phyloP scores from a whole-genome alignment of 1,140 invertebrate genomes.

The Brachionus calyciflorus region DNA sequence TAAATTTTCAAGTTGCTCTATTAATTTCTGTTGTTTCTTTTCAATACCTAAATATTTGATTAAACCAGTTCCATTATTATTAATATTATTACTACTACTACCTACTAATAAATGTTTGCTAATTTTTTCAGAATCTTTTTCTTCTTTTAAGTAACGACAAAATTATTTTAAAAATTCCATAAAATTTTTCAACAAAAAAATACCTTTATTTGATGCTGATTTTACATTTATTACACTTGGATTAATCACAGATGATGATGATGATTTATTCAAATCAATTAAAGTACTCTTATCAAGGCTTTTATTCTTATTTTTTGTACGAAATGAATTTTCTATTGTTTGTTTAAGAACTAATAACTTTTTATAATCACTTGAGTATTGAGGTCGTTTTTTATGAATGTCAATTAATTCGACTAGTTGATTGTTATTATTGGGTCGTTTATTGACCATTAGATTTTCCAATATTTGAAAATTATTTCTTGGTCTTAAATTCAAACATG shows the following conservation, averaged over 20 bases:
- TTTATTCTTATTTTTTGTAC: background rate
- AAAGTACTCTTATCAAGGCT: slow-evolving; percentile 2
- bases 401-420: background rate
- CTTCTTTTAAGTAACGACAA: no score
- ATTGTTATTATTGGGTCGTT: background rate
- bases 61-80: no score
- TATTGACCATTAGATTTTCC: background rate
- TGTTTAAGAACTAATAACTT: slow-evolving; percentile 10
- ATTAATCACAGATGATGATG: no score
- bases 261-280: slow-evolving; percentile 1
- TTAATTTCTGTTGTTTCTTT: no score
- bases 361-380: slow-evolving; percentile 29
- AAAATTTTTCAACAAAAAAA: background rate
- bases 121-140: no score
- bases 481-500: background rate
- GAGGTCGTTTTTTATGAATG: no score
- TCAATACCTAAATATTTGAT: no score
- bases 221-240: background rate
- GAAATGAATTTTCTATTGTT: slow-evolving; percentile 26
- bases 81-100: no score
- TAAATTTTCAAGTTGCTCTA: no score
- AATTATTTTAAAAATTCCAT: no score
- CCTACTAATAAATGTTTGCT: no score
- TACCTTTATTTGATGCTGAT: background rate
- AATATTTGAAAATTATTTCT: slow-evolving; percentile 29